Base-by-base conservation (phyloP, 2,888 invertebrate genomes). In the Lasioglossum marginatum region DNA sequence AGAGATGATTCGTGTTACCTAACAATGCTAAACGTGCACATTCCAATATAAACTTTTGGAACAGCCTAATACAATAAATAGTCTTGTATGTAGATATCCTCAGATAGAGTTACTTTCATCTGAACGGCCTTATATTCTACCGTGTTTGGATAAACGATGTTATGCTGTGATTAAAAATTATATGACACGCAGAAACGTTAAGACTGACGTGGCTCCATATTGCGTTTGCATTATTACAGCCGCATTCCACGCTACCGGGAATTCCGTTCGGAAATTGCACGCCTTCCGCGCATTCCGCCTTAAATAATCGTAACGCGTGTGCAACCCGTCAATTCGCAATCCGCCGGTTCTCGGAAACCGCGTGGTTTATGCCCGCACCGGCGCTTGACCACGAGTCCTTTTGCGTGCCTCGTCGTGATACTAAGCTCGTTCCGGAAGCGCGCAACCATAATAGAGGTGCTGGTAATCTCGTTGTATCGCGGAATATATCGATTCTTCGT, bases 231-330 rank as follows among this genome's bases (percentile, higher is more conserved):
- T 27, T 27, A 31, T 63, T 31, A 14, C 31, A 27, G 31, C 8
- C 3, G 19, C 71, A 66, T 87, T 87, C 79, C 75, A 48, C 76
- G 60, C 52, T 84, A 74, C 74, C 27, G 52, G 34, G 81, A 81
- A 86, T 86, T 77, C 71, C 40, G 52, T 63, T 34, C 27, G 74
- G 86, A 71, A 63, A 87, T 79, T 86, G 37, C 31, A 37, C 27
- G 34, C 37, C 43, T 60, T 40, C 57, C 57, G 70, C 77, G 70
- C 77, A 75, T 31, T 77, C 77, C 31, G 34, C 75, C 78, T 84
- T 76, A 43, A 80, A 80, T 80, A 85, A 85, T 85, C 68, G 68
- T 48, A 73, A 76, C 45, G 66, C 40, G 40, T 23, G 43, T 23
- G 57, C n/a, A 57, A 40, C n/a, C 23, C 23, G 52, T 16, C 57